These are phyloP conservation scores for Eupelmus urozonus DNA, from an alignment of 2,888 invertebrate species.

Conservation along the genomic window DNA sequence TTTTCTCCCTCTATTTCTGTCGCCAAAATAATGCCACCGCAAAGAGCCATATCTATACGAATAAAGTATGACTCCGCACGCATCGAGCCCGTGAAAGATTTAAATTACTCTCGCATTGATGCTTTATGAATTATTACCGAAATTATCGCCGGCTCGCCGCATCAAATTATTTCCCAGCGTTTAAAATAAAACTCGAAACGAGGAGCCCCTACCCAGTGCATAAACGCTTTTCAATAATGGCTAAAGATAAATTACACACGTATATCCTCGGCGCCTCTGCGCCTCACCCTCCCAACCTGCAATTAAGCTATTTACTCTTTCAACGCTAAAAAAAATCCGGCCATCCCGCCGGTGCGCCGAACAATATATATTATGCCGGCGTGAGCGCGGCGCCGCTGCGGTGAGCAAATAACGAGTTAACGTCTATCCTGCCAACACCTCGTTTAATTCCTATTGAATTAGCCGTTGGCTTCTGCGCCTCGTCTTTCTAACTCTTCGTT, in stretches of 20 bases:
- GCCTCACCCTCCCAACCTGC: constrained; percentile 25
- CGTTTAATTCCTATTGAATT: constrained; percentile 68
- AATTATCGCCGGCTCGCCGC: no score
- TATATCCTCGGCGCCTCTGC: background rate
- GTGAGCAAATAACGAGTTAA: constrained; percentile 67
- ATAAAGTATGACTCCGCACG: no score
- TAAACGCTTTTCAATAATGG: constrained; percentile 2
- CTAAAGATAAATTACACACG: constrained; percentile 34
- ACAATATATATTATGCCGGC: constrained; percentile 43
- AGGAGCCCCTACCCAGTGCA: no score
- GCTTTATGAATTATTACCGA: no score
- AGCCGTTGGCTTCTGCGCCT: constrained; percentile 57
- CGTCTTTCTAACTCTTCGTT: constrained; percentile 23
- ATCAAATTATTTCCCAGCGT: no score
- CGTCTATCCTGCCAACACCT: constrained; percentile 65
- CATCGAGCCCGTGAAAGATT: no score
- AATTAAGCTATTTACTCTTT: constrained; percentile 54
- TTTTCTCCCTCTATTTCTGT: no score
- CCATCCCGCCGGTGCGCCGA: constrained; percentile 12
- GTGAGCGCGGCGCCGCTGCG: no score
- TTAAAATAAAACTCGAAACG: no score
- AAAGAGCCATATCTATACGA: no score
- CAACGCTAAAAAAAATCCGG: background rate
- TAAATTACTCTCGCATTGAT: no score
- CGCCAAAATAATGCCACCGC: no score